Evolutionary conservation across 2,113 vertebrate species (phyloP), one percentile per base, ranked within the genome.

Genomic region (Microtus pennsylvanicus): DNA sequence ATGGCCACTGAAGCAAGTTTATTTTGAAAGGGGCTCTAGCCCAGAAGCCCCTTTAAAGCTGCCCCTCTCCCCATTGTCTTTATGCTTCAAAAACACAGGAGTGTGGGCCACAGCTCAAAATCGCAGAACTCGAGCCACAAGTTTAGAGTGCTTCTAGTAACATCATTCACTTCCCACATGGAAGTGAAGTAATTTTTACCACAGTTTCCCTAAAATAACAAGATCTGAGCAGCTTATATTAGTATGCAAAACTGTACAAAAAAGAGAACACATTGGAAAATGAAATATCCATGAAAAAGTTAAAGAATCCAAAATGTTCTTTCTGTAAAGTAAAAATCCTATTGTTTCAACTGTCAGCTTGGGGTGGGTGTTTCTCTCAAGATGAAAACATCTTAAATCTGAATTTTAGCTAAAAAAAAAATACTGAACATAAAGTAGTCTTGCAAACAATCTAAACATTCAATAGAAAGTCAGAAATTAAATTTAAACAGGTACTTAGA

Each of bases 1-100:
- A 95, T 75, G 85, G 80, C 55, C 58, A 61, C 8, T 95, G 87
- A 95, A 89, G 90, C 76, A 77, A 90, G 63, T 89, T 97, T 74
- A 86, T 87, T 93, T 89, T 81, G 76, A 95, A 93, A 87, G 42
- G 11, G 81, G n/a, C 42, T 93, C 77, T 85, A 89, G 67, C 33
- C 89, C 16, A 75, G 21, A 87, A 61, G 12, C 9, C n/a, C 72
- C 61, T 45, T 42, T 12, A 83, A 2, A 21, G 19, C 16, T 93
- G 13, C 19, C 38, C 10, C 30, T 35, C 8, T 42, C 22, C 26
- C 28, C 22, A 50, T 7, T n/a, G 58, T 72, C 5, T 45, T 33
- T 13, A 93, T 38, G 11, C 9, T 95, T 35, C 91, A 4, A 8
- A 3, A 70, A 50, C 28, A 30, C 72, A 89, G 5, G 28, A 21